These are phyloP conservation scores for Pseudomyrmex flavicornis DNA, from an alignment of 1,140 invertebrate genomes.

Conservation along the genomic window DNA sequence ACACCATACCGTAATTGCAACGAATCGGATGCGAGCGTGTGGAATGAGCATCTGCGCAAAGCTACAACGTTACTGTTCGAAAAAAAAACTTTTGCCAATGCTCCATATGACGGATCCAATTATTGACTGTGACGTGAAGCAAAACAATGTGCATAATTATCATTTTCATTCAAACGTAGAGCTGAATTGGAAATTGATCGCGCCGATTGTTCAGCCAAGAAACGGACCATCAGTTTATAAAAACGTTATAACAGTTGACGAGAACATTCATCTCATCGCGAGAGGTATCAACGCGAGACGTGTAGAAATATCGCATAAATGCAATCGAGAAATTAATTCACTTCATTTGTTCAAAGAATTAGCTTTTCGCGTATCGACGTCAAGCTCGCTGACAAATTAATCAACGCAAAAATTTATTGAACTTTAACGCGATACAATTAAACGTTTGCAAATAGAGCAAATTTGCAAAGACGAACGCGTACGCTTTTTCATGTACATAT, in stretches of 20 bases:
- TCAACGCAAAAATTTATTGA: constrained; percentile 1
- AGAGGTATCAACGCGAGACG: neutral
- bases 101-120: constrained; percentile 45
- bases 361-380: neutral
- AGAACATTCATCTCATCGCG: constrained; percentile 13
- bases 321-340: constrained; percentile 19
- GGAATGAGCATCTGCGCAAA: constrained; percentile 30
- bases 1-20: constrained; percentile 54
- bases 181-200: constrained; percentile 35
- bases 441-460: neutral
- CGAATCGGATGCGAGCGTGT: constrained; percentile 43
- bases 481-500: neutral
- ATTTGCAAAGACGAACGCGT: neutral
- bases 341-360: neutral
- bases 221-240: constrained; percentile 34
- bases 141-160: constrained; percentile 50
- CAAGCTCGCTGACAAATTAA: neutral
- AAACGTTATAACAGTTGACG: constrained; percentile 34
- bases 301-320: neutral
- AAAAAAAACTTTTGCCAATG: constrained; percentile 46
- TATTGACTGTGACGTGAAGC: constrained; percentile 42
- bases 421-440: neutral
- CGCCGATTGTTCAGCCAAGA: constrained; percentile 8
- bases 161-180: constrained; percentile 40
- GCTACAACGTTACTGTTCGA: constrained; percentile 12